Evolutionary conservation across 2,797 vertebrate species (phyloP).

Genomic region (Catamblyrhynchus diadema): DNA sequence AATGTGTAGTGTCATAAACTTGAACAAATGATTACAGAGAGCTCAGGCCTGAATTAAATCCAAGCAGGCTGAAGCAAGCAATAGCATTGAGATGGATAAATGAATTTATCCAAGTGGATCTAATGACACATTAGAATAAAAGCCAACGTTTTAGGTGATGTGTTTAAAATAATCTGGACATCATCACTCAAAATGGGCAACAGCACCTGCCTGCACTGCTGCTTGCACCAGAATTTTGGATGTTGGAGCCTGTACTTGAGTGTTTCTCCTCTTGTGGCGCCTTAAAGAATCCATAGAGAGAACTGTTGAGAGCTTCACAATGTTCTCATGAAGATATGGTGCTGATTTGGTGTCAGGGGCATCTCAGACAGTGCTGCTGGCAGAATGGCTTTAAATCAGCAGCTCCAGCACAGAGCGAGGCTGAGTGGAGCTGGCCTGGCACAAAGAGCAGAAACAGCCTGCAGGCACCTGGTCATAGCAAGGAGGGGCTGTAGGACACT

Average conservation of each 20-base stretch:
- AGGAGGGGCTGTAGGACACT: not conserved
- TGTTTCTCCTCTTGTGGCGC: not conserved
- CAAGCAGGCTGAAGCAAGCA: constrained; percentile 4
- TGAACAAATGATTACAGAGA: not conserved
- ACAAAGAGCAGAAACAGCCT: not conserved
- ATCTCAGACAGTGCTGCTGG: not conserved
- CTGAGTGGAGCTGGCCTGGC: not conserved
- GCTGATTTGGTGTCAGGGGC: not conserved
- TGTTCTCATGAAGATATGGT: not conserved
- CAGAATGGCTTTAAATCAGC: not conserved
- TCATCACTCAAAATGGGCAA: not conserved
- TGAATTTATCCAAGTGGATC: not conserved
- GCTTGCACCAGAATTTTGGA: not conserved
- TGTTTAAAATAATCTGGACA: constrained; percentile 11
- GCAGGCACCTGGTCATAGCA: not conserved
- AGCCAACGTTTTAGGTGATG: not conserved
- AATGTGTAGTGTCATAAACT: constrained; percentile 17
- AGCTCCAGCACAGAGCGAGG: not conserved
- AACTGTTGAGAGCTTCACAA: not conserved
- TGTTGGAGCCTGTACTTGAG: not conserved
- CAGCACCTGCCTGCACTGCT: not conserved
- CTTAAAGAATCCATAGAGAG: not conserved
- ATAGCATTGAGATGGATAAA: not conserved
- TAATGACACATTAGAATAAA: not conserved
- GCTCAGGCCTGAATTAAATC: constrained; percentile 19